Base-by-base conservation (phyloP, 2,113 vertebrate species). In the Galbula dea region DNA sequence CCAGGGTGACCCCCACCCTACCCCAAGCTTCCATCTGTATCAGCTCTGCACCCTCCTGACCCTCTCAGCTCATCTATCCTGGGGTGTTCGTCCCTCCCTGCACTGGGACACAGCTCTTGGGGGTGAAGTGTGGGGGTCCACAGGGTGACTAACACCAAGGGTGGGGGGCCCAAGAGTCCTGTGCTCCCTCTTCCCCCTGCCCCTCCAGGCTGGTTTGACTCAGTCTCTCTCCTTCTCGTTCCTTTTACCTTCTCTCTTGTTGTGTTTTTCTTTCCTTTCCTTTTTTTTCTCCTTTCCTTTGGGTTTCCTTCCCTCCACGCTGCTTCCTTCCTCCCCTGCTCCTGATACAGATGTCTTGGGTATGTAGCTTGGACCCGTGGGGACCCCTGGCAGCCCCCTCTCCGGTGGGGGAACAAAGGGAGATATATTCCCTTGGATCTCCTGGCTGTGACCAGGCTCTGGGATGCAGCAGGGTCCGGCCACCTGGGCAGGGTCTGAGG, bases 281-380 rank as follows among this genome's bases (percentile, higher is more conserved):
- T 23, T 34, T 51, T 59, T n/a, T 52, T 62, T 49, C 48, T 71
- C 67, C 67, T 80, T 79, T 82, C 62, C 34, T 80, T 65, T 46
- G 78, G 61, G 88, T 34, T 93, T 82, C 63, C 68, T 86, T 58
- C 91, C 71, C 49, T 85, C 71, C n/a, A 21, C 5, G 63, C 86
- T 30, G 89, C 90, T 78, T 80, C 89, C 82, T 95, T 88, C 89
- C 85, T 96, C 79, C 94, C 95, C 77, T 92, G 86, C 83, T 94
- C 93, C 95, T 94, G 94, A 95, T 97, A 98, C 98, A 98, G 98
- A 98, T 97, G 97, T 98, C 96, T 98, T 98, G 98, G 98, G 98
- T 99, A 98, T 77, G 98, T 98, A 98, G 98, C 96, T 37, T 62
- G 83, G 67, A 30, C 75, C 74, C 21, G 1, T 20, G 5, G 15